Evolutionary conservation across 1,140 invertebrate species (phyloP).

Genomic region (Halictus rubicundus): DNA sequence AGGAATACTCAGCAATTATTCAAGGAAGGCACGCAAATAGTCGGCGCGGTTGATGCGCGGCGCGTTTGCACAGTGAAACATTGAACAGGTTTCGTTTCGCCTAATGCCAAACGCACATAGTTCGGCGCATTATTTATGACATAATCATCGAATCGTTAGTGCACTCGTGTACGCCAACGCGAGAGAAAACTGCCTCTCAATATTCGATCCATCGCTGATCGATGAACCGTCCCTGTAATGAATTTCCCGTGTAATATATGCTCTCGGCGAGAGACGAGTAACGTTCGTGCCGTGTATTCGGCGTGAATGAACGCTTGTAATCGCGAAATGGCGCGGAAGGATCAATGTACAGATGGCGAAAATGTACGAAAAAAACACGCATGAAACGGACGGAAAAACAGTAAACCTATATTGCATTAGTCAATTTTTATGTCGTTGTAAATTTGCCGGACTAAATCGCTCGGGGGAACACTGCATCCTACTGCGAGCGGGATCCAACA

Average conservation of each 20-base stretch:
- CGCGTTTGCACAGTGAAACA: conserved; percentile 8
- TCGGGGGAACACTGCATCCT: not conserved
- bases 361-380: not conserved
- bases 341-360: not conserved
- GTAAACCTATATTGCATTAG: not conserved
- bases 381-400: not conserved
- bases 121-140: conserved; percentile 37
- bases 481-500: not conserved
- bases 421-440: not conserved
- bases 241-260: conserved; percentile 45
- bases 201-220: conserved; percentile 34
- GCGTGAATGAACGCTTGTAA: conserved; percentile 19
- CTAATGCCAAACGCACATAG: conserved; percentile 15
- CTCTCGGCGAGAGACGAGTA: not conserved
- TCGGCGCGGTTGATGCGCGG: not conserved
- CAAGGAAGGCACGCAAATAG: not conserved
- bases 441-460: not conserved
- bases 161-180: not conserved
- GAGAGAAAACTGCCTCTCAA: conserved; percentile 23
- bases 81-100: conserved; percentile 31
- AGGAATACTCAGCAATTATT: conserved; percentile 1
- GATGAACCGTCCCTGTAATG: conserved; percentile 35
- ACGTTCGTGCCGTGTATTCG: not conserved
- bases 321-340: conserved; percentile 33
- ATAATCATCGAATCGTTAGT: conserved; percentile 42